These are phyloP conservation scores for Carassius gibelio DNA, from an alignment of 2,113 vertebrate genomes.

Conservation along the genomic window DNA sequence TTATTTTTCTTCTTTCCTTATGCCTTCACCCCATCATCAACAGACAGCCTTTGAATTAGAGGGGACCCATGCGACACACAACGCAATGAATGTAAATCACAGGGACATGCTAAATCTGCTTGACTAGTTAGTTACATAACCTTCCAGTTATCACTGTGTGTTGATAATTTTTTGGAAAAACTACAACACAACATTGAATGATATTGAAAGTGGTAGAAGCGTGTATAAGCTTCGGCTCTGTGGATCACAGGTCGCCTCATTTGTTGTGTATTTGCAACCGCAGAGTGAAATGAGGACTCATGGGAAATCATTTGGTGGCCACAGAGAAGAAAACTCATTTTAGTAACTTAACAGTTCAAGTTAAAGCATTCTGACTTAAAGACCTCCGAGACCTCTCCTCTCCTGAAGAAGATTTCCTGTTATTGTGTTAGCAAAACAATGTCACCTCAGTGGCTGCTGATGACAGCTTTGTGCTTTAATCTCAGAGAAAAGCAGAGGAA, in stretches of 20 bases:
- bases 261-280: constrained; percentile 17
- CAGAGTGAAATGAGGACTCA: constrained; percentile 23
- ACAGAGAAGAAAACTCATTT: constrained; percentile 23
- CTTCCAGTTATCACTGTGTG: background rate
- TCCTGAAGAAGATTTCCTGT: constrained; percentile 18
- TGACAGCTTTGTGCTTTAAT: constrained; percentile 21
- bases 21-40: background rate
- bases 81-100: background rate
- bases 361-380: background rate
- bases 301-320: constrained; percentile 32
- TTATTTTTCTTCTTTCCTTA: background rate
- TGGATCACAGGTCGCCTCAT: constrained; percentile 15
- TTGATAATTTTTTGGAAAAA: background rate
- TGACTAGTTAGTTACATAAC: background rate
- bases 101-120: background rate
- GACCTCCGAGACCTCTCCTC: constrained; percentile 9
- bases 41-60: background rate
- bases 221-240: background rate
- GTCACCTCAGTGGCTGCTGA: constrained; percentile 14
- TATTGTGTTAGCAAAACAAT: constrained; percentile 23
- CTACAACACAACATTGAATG: background rate
- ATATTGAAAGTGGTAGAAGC: background rate
- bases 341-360: constrained; percentile 18
- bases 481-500: constrained; percentile 4
- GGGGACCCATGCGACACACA: background rate